Percentiles rank a stretch among this genome's conserved stretches.
phyloP scores from a whole-genome alignment of 2,113 vertebrate species.

The Mohoua ochrocephala region DNA sequence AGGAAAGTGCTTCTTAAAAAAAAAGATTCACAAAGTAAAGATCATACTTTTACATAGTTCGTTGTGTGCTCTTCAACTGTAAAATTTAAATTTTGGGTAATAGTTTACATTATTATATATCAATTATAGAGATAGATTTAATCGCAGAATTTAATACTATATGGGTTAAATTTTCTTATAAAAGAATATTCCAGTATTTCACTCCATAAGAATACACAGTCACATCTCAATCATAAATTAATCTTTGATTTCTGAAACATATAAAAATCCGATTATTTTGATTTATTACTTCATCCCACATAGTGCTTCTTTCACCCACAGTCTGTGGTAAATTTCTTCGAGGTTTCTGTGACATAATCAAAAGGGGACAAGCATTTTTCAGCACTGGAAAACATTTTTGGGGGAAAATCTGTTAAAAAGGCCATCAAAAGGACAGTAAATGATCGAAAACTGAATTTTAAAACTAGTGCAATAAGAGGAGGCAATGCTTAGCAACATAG shows the following conservation, averaged over 20 bases:
- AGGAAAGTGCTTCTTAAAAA: constrained; percentile 74
- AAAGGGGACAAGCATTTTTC: neutral
- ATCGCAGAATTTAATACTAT: constrained; percentile 31
- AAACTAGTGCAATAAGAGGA: constrained; percentile 41
- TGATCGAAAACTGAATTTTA: neutral
- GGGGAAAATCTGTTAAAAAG: neutral
- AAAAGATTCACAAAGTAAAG: constrained; percentile 68
- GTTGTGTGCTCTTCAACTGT: constrained; percentile 67
- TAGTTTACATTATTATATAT: constrained; percentile 36
- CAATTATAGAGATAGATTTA: constrained; percentile 45
- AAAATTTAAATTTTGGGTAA: constrained; percentile 62
- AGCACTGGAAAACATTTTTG: neutral
- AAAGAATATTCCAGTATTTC: constrained; percentile 52
- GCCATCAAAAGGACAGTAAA: constrained; percentile 10
- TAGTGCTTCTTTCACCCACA: constrained; percentile 10
- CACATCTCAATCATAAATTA: constrained; percentile 19
- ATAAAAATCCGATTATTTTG: neutral
- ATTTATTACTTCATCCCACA: neutral
- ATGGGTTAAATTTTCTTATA: constrained; percentile 51
- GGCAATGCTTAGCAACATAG: neutral
- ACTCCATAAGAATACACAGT: constrained; percentile 47
- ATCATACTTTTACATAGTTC: constrained; percentile 64
- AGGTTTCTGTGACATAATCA: neutral
- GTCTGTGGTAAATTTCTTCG: neutral
- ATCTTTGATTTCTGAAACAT: constrained; percentile 35